Evolutionary conservation across 1,140 invertebrate species (phyloP), one percentile per base, ranked within the genome.

Genomic region (Drosophila bocki): DNA sequence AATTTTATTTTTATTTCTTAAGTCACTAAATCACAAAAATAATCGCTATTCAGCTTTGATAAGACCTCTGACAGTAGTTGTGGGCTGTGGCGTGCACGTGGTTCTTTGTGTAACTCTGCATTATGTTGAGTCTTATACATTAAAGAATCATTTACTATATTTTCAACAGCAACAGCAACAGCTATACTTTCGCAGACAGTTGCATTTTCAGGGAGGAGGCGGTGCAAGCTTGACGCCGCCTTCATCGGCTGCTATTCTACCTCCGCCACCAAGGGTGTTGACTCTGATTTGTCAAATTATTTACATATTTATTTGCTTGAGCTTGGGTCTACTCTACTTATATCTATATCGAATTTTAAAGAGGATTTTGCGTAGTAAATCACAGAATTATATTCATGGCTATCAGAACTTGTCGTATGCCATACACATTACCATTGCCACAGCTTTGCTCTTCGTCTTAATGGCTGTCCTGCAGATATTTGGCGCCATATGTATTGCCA

Each of bases 401-500:
- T 94, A 94, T 79, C 95, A 95, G 76, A 95, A 95, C 90, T 93
- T 97, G 0, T 95, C 95, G 48, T 96, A 96, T 75, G 97, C 97
- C 3, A 97, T 98, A 35, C 96, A 97, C 65, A 96, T 98, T 37
- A 98, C 97, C 12, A 95, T 98, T 59, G 96, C 97, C 0, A 96
- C 96, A 0, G 96, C 97, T 1, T 93, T 98, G 59, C 93, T 98
- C 12, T 97, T 97, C 90, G 94, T 98, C 19, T 84, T 98, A 6
- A 95, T 97, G 93, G 97, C 96, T 7, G 95, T 95, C 1, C 94
- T 98, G 8, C 97, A 98, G 81, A 94, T 98, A 12, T 98, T 97
- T 85, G 97, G 96, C 0, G 91, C 91, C 92, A 94, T 91, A 93
- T 95, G 80, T 81, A 94, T 72, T 93, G 95, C 50, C 77, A 56